Evolutionary conservation across 2,888 invertebrate species (phyloP).

Genomic region (Tridacna crocea): DNA sequence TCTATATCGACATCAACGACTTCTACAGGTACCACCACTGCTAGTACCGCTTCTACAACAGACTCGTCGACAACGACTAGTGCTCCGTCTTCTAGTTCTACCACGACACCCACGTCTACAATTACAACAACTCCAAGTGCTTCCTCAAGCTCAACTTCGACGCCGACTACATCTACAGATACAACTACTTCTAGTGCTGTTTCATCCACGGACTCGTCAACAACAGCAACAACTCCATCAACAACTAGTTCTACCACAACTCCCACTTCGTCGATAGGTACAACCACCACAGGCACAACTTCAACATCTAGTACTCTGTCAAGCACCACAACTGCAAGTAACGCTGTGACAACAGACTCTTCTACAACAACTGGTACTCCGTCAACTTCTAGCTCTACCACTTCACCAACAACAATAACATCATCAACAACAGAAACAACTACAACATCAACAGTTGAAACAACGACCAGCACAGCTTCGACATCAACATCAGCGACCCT

Average conservation of each 20-base stretch:
- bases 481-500: not conserved
- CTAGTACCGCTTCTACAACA: too few species aligned
- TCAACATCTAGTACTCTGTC: slow-evolving; percentile 1
- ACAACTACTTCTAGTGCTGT: not conserved
- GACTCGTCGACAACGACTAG: too few species aligned
- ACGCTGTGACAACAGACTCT: not conserved
- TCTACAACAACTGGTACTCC: not conserved
- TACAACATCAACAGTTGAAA: not conserved
- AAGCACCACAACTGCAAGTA: not conserved
- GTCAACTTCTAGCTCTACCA: not conserved
- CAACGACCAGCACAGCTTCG: not conserved
- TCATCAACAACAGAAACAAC: not conserved
- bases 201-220: not conserved
- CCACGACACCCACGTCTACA: too few species aligned
- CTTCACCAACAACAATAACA: not conserved
- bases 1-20: too few species aligned
- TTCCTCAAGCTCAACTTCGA: not conserved
- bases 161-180: not conserved
- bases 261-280: not conserved
- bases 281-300: not conserved
- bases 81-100: too few species aligned
- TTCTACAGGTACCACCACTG: too few species aligned
- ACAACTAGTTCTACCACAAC: slow-evolving; percentile 5
- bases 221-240: not conserved
- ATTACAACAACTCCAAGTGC: too few species aligned